phyloP scores from a whole-genome alignment of 1,140 invertebrate species.

The Philaenus spumarius region DNA sequence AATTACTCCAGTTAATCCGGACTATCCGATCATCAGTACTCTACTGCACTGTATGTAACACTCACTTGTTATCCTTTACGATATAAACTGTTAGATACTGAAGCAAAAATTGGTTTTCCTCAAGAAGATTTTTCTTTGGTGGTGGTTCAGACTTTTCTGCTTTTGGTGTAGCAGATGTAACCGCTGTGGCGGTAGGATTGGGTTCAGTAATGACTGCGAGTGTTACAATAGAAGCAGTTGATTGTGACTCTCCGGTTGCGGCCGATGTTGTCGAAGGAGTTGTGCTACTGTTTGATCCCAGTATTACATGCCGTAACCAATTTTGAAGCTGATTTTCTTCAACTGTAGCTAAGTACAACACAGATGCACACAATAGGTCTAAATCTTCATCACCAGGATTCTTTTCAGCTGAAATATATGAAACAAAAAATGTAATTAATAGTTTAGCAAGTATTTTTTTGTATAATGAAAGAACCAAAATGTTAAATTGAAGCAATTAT shows the following conservation, averaged over 20 bases:
- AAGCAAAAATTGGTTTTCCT: conserved; percentile 65
- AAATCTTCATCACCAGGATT: conserved; percentile 52
- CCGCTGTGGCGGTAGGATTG: conserved; percentile 4
- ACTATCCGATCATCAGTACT: too few relatives aligned
- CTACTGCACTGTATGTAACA: too few relatives aligned
- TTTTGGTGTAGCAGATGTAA: background rate
- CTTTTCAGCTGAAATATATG: conserved; percentile 44
- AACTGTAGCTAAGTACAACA: conserved; percentile 57
- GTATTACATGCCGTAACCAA: conserved; percentile 62
- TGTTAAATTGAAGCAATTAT: too few relatives aligned
- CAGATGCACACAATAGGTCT: conserved; percentile 59
- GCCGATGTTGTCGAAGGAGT: conserved; percentile 38
- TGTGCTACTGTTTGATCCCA: conserved; percentile 44
- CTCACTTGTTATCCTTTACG: conserved; percentile 59
- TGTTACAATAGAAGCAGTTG: conserved; percentile 34
- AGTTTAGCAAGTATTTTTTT: too few relatives aligned
- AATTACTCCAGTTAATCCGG: too few relatives aligned
- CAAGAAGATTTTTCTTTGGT: conserved; percentile 33
- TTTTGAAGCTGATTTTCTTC: conserved; percentile 56
- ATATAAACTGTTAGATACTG: conserved; percentile 66
- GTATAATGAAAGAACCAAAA: too few relatives aligned
- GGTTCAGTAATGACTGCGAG: background rate
- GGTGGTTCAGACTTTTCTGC: background rate
- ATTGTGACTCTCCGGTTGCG: conserved; percentile 32
- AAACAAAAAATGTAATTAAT: too few relatives aligned